These are phyloP conservation scores for Cordilura impudica DNA, from an alignment of 2,888 invertebrate species.

Conservation along the genomic window DNA sequence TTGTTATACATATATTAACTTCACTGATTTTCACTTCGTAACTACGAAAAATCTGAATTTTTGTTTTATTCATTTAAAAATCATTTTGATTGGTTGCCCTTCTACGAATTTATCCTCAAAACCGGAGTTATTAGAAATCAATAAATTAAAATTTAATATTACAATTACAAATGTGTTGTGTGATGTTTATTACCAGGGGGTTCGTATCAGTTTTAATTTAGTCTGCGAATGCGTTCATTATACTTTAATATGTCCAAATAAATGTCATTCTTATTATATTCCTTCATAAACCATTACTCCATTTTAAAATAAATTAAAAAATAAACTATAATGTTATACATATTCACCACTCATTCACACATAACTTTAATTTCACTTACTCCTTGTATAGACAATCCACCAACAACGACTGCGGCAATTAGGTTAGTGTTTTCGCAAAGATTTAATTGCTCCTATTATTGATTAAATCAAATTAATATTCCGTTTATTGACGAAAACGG, in stretches of 20 bases:
- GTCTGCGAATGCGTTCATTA: neutral
- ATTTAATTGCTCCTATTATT: slow-evolving; percentile 53
- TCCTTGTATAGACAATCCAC: neutral
- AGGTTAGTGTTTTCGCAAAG: slow-evolving; percentile 2
- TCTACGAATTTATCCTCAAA: too few relatives aligned
- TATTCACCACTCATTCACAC: too few relatives aligned
- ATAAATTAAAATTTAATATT: neutral
- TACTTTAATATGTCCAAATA: neutral
- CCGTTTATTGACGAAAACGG: slow-evolving; percentile 2
- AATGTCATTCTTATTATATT: too few relatives aligned
- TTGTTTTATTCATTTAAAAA: too few relatives aligned
- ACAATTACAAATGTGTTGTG: neutral
- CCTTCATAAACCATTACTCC: too few relatives aligned
- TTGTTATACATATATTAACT: too few relatives aligned
- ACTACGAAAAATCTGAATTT: too few relatives aligned
- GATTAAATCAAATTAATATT: slow-evolving; percentile 49
- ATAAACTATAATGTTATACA: too few relatives aligned
- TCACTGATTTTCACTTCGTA: too few relatives aligned
- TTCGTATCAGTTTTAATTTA: neutral
- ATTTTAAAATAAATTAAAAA: too few relatives aligned
- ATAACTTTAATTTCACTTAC: slow-evolving; percentile 13
- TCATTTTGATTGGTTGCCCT: too few relatives aligned
- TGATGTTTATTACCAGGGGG: neutral
- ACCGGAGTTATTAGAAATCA: neutral
- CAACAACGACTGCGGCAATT: neutral